phyloP scores from a whole-genome alignment of 2,797 vertebrate genomes.

The Sylvilagus floridanus region DNA sequence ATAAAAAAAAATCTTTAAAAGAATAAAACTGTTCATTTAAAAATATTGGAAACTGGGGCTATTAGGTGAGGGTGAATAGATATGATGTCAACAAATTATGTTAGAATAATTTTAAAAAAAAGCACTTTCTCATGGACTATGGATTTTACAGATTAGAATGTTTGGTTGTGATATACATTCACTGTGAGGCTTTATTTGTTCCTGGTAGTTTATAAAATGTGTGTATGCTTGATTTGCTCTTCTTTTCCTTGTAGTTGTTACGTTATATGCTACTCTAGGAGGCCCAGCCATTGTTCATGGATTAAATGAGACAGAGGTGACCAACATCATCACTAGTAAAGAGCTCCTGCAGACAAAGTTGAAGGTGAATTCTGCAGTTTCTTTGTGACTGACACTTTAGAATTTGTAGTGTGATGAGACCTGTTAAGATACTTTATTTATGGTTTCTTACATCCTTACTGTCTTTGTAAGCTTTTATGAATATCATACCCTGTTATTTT shows the following conservation, averaged over 20 bases:
- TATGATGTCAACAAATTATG: background rate
- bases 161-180: background rate
- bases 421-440: background rate
- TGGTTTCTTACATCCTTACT: background rate
- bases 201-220: background rate
- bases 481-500: background rate
- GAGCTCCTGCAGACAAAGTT: slow-evolving; percentile 95
- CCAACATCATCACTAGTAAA: slow-evolving; percentile 96
- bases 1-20: too few species aligned
- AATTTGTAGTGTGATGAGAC: background rate
- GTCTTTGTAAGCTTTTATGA: background rate
- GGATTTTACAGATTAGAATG: background rate
- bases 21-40: background rate
- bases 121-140: background rate
- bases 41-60: background rate
- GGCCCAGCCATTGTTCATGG: slow-evolving; percentile 95
- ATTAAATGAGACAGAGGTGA: slow-evolving; percentile 95
- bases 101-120: background rate
- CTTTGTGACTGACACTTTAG: background rate
- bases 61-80: background rate
- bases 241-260: slow-evolving; percentile 91
- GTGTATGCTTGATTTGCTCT: background rate
- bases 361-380: slow-evolving; percentile 89
- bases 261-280: slow-evolving; percentile 96
- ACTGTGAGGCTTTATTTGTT: background rate